Evolutionary conservation across 92 coral and sea anemone species (phyloP).

Genomic region (Bergia sp.): DNA sequence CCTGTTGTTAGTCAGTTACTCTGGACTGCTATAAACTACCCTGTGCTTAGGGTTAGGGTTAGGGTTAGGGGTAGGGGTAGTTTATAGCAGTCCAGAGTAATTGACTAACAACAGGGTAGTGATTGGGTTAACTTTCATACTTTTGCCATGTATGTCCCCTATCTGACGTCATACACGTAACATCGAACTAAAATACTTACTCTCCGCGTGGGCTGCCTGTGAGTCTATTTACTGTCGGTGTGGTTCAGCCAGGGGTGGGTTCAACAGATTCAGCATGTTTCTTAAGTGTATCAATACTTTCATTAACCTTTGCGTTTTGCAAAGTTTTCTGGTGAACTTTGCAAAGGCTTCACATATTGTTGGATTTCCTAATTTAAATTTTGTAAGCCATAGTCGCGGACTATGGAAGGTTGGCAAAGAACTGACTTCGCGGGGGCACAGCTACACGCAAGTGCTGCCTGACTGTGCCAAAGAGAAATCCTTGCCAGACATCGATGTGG

Average conservation of each 20-base stretch:
- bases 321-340: neutral
- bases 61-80: no score
- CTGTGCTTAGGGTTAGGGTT: no score
- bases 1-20: no score
- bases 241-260: neutral
- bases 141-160: no score
- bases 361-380: slow-evolving; percentile 39
- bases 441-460: slow-evolving; percentile 45
- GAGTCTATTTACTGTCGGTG: neutral
- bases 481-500: slow-evolving; percentile 32
- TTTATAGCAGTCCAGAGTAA: no score
- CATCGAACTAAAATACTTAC: no score
- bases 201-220: no score
- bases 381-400: slow-evolving; percentile 38
- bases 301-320: slow-evolving; percentile 5
- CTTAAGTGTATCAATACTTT: neutral
- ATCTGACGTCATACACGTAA: no score
- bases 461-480: slow-evolving; percentile 39
- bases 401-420: slow-evolving; percentile 47
- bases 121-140: no score
- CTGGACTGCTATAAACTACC: no score
- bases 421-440: slow-evolving; percentile 43
- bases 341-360: slow-evolving; percentile 32
- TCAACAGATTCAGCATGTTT: neutral
- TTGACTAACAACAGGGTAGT: no score